Base-by-base conservation (phyloP, 2,888 invertebrate species). In the Cryptus armator region DNA sequence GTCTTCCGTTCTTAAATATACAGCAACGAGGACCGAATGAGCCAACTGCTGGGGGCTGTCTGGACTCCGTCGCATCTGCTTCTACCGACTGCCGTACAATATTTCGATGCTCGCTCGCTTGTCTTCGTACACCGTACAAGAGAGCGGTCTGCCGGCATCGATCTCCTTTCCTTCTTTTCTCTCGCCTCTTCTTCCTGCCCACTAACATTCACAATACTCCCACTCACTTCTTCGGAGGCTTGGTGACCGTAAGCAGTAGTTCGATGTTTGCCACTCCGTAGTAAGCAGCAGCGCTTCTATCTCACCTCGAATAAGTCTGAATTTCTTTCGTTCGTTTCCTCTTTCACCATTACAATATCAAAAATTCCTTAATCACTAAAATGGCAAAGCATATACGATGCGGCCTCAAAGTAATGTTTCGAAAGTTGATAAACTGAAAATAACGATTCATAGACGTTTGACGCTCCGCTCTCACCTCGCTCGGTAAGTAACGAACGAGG, bases 391-490 rank as follows among this genome's bases (percentile, higher is more conserved):
- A n/a, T 53, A 29, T 37, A 53, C 71, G 64, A 66, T 2, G 32
- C 72, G 19, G 5, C 14, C 5, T 24, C 59, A 29, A 29, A 56
- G 7, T 19, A 56, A 59, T 59, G 12, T 48, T 12, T 48, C 80
- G 32, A 75, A 62, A 72, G 77, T 37, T 53, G 43, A 75, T 64
- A 66, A 79, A 80, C 43, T 62, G 56, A 81, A 81, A 80, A 75
- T 80, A 81, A 84, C 70, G 74, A 66, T 62, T 14, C 32, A 29
- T 29, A 62, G 62, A 62, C 32, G 62, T 62, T 29, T 80, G 74
- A 53, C 62, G 66, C 62, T 62, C 62, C 29, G 62, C 29, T 29
- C 62, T 29, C 62, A 62, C 29, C 62, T 62, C 62, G 62, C 62
- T 62, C 62, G 62, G 62, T 62, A 62, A 81, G 78, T 29, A 32